Evolutionary conservation across 2,113 vertebrate genomes (phyloP), one percentile per base, ranked within the genome.

Genomic region (Ameiurus melas): DNA sequence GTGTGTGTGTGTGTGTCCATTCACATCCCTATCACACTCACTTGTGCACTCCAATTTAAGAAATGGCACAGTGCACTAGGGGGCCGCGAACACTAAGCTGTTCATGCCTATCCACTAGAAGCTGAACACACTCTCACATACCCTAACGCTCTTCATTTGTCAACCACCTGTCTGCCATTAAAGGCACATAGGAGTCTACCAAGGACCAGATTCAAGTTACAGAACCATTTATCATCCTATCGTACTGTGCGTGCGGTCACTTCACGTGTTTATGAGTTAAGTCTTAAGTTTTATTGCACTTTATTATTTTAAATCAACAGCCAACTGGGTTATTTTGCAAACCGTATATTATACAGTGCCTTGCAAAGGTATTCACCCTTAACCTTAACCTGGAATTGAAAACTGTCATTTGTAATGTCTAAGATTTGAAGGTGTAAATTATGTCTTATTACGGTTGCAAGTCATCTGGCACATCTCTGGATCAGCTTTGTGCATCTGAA

Each of bases 161-260:
- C 87, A 88, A 78, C 87, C 87, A 89, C 90, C 87, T 89, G 90
- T 89, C 85, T 39, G 73, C 85, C 75, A 80, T 77, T 86, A 89
- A 84, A 77, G 86, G 78, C 88, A 78, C 68, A n/a, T 83, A 78
- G 77, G 51, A 87, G 83, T 83, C 85, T 81, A 36, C 20, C 13
- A 33, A 14, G 39, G 62, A 80, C 66, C 58, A 78, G 90, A 86
- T 91, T 93, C 90, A 93, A 87, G 89, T 92, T 92, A 93, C 62
- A 73, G 39, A 58, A 87, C 84, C 85, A 85, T 91, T 77, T 68
- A 91, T 90, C 90, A 91, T 55, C 20, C 79, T 64, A 60, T 85
- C 33, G 22, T 43, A 88, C 80, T 82, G 81, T 73, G 60, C n/a
- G 30, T 89, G 87, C 79, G 68, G 88, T 78, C 77, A 85, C 77